A percentile compares a stretch with the other conserved stretches of the same genome.
These are phyloP conservation scores for Melanotaenia parkinsoni DNA, from an alignment of 2,797 vertebrate species.

Conservation along the genomic window DNA sequence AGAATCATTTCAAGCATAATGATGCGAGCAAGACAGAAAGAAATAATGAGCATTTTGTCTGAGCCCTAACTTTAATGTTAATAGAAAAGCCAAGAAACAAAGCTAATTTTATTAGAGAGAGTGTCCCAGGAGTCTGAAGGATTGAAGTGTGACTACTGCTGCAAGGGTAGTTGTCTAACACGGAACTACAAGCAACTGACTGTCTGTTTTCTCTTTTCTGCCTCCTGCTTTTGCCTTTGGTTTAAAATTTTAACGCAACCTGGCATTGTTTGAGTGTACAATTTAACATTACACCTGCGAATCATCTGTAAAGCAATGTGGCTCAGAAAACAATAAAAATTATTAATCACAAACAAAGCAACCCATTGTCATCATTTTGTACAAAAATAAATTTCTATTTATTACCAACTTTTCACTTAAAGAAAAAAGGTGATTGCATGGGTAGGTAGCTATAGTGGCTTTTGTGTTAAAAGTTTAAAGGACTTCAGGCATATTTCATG, in stretches of 20 bases:
- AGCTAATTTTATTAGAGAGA: constrained; percentile 9
- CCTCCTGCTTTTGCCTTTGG: constrained; percentile 3
- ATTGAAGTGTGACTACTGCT: constrained; percentile 36
- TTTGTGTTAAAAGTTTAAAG: not conserved
- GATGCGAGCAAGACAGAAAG: not conserved
- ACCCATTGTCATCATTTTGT: no score
- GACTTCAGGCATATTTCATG: not conserved
- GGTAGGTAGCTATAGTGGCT: not conserved
- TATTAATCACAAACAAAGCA: not conserved
- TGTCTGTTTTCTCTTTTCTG: constrained; percentile 2
- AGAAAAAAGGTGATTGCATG: not conserved
- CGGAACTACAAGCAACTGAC: constrained; percentile 7
- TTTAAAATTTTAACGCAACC: not conserved
- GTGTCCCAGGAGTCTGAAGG: constrained; percentile 24
- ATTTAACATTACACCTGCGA: constrained; percentile 13
- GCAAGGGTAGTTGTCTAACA: constrained; percentile 20
- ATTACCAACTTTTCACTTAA: constrained; percentile 3
- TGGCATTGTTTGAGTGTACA: constrained; percentile 6
- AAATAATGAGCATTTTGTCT: constrained; percentile 31
- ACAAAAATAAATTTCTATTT: not conserved
- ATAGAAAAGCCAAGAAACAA: constrained; percentile 45
- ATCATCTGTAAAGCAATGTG: constrained; percentile 9
- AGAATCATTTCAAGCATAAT: not conserved
- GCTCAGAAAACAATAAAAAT: not conserved
- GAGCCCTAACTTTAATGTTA: constrained; percentile 48